A percentile compares a stretch with the other conserved stretches of the same genome.
Evolutionary conservation across 2,888 invertebrate species (phyloP).

Genomic region (Nomada hirtipes): DNA sequence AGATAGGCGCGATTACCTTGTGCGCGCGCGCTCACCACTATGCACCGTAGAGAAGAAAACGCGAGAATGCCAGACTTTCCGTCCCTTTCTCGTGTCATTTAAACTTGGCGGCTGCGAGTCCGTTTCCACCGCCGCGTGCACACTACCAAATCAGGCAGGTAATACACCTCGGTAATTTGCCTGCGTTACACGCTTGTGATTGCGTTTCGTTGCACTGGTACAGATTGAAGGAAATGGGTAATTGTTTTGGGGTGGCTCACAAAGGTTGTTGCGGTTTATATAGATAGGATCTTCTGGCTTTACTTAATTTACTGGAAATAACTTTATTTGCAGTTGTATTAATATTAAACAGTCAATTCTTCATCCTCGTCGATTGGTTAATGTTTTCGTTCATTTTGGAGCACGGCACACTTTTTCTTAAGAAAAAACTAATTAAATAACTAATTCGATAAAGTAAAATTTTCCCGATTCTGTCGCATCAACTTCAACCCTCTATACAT

Average conservation of each 20-base stretch:
- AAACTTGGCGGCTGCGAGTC: constrained; percentile 18
- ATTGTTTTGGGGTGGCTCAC: neutral
- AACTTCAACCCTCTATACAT: too few relatives aligned
- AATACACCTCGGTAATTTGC: constrained; percentile 32
- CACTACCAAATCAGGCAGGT: constrained; percentile 8
- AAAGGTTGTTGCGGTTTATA: neutral
- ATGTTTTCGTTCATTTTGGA: too few relatives aligned
- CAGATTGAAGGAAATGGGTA: neutral
- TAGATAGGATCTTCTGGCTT: neutral
- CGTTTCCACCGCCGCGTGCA: constrained; percentile 23
- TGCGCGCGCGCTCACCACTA: constrained; percentile 8
- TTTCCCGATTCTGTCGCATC: too few relatives aligned
- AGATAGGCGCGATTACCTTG: constrained; percentile 29
- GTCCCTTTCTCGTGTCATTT: constrained; percentile 38
- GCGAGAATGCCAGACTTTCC: constrained; percentile 49
- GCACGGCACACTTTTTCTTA: too few relatives aligned
- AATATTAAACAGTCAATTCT: too few relatives aligned
- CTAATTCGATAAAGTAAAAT: too few relatives aligned
- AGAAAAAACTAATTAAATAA: too few relatives aligned
- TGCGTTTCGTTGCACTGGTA: neutral
- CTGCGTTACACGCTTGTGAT: constrained; percentile 13
- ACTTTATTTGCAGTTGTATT: too few relatives aligned
- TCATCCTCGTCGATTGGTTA: too few relatives aligned
- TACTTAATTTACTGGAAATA: neutral
- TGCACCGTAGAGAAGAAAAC: constrained; percentile 39